These are phyloP conservation scores for Smithornis capensis DNA, from an alignment of 2,113 vertebrate species.

Conservation along the genomic window DNA sequence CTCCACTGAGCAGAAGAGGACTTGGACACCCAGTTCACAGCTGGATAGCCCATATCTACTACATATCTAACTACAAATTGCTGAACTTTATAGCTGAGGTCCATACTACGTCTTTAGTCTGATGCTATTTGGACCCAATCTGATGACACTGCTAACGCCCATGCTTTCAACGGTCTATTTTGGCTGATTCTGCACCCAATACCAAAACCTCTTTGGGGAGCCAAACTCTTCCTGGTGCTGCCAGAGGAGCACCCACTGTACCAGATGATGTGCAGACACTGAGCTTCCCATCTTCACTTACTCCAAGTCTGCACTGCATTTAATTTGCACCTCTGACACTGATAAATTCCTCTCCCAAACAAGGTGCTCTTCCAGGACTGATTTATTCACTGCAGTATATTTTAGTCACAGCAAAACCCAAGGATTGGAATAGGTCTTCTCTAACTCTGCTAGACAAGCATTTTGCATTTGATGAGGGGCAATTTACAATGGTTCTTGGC, in stretches of 20 bases:
- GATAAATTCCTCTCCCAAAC: constrained; percentile 41
- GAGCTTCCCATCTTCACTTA: background rate
- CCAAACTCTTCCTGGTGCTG: background rate
- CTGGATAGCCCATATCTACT: background rate
- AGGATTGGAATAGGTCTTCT: constrained; percentile 19
- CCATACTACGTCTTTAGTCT: background rate
- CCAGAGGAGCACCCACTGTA: background rate
- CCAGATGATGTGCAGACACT: background rate
- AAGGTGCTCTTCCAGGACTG: background rate
- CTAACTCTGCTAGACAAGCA: constrained; percentile 20
- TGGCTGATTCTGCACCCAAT: rapidly evolving
- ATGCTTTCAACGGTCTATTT: background rate
- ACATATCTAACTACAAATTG: background rate
- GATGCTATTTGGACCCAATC: rapidly evolving
- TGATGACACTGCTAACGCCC: background rate
- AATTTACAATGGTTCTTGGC: background rate
- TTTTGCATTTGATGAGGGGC: constrained; percentile 26
- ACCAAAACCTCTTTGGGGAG: background rate
- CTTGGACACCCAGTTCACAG: background rate
- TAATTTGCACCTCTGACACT: background rate
- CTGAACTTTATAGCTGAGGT: background rate
- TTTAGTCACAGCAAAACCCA: constrained; percentile 12
- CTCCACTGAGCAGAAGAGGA: background rate
- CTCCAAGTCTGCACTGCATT: background rate
- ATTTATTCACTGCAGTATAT: background rate